Conservation (phyloP, 2,797 vertebrate species). For the Alexandromys oeconomus region DNA sequence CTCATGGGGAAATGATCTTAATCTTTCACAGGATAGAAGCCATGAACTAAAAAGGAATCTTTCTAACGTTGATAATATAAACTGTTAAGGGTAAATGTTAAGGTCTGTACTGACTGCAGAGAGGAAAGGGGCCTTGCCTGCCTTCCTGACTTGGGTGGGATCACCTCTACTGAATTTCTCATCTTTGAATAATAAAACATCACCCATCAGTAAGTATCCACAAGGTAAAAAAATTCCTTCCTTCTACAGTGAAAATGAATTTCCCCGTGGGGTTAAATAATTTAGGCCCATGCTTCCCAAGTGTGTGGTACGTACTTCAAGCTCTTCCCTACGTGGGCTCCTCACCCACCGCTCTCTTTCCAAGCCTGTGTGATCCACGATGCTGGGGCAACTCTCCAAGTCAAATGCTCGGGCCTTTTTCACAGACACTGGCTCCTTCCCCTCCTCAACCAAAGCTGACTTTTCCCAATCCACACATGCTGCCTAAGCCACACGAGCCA, state of each 20-base stretch:
- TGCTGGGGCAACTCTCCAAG: background rate
- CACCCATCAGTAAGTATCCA: background rate
- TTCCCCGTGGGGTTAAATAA: slow-evolving; percentile 18
- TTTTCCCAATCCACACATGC: background rate
- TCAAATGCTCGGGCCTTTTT: background rate
- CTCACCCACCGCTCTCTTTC: background rate
- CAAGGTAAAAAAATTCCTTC: background rate
- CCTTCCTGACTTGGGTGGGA: background rate
- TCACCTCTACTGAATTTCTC: slow-evolving; percentile 2
- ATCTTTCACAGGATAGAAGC: slow-evolving; percentile 38
- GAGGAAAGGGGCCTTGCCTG: background rate
- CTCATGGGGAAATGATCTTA: slow-evolving; percentile 35
- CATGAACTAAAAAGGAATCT: slow-evolving; percentile 17
- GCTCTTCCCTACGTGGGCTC: background rate
- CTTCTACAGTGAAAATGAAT: background rate
- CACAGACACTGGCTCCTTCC: background rate
- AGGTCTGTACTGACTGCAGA: background rate
- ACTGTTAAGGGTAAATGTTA: background rate
- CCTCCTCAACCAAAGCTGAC: background rate
- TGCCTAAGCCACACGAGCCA: background rate
- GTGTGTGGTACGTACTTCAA: background rate
- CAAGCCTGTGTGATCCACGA: background rate
- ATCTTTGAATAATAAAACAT: slow-evolving; percentile 17
- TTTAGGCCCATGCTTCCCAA: background rate
- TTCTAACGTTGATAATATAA: background rate